Evolutionary conservation across 2,888 invertebrate genomes (phyloP), one percentile per base, ranked within the genome.

Genomic region (Melanargia galathea): DNA sequence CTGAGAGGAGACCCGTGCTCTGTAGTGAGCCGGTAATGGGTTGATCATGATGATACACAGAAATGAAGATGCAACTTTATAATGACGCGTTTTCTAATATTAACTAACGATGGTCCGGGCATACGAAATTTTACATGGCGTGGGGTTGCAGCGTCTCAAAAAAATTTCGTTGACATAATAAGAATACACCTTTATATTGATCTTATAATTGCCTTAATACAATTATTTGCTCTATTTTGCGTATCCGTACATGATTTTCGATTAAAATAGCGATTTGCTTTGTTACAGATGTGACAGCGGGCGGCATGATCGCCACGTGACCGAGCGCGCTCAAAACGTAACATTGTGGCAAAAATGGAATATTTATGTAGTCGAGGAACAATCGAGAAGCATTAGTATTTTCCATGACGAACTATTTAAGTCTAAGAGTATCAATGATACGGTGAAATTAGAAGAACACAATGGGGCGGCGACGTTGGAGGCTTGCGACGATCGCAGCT

Each of bases 381-480:
- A 69, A 51, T 57, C 11, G 16, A 16, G 49, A 40, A 24, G 38
- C 24, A 24, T 59, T 26, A 59, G 49, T 38, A 59, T 51, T 51
- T 59, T 59, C 40, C 58, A 61, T 64, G 63, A 66, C 24, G 61
- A 58, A 66, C 49, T 61, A 38, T 59, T 57, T 59, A 22, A 38
- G 51, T 61, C 40, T 62, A 63, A 62, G 63, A 58, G 63, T 67
- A 77, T 86, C 83, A 79, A 90, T 90, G 90, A 80, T 78, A 84
- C 82, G 88, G 85, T 90, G 87, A 90, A 81, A 84, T 73, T 77
- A 78, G 75, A 74, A 56, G 70, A 74, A 75, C 68, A 88, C 78
- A 77, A 91, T 91, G 90, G 87, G 84, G 71, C 83, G 90, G 71
- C 84, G 88, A 76, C 90, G 91, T 69, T 90, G 91, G 90, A 84